Evolutionary conservation across 2,888 invertebrate genomes (phyloP).

Genomic region (Callinectes sapidus): DNA sequence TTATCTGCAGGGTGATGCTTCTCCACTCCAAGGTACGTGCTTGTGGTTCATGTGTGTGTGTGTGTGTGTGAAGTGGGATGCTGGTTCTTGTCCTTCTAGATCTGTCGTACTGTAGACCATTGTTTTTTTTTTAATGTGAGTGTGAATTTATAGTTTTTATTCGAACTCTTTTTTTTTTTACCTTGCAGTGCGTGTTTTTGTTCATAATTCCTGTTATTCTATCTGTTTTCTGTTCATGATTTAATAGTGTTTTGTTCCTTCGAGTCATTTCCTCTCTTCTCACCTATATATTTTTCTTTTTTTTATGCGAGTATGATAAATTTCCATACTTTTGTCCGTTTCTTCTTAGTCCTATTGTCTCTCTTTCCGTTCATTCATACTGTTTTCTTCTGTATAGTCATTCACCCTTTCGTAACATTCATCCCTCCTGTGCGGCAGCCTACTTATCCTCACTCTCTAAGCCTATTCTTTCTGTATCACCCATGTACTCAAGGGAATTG

Average conservation of each 20-base stretch:
- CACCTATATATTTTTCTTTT: background rate
- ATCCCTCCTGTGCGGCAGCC: background rate
- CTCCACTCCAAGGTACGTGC: slow-evolving; percentile 86
- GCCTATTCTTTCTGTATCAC: background rate
- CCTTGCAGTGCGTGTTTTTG: background rate
- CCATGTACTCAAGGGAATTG: background rate
- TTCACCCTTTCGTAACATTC: background rate
- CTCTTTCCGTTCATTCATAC: background rate
- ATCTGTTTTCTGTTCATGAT: background rate
- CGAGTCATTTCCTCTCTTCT: background rate
- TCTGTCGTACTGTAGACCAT: background rate
- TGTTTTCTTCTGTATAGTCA: background rate
- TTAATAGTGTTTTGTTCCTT: background rate
- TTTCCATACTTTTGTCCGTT: background rate
- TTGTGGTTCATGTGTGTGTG: background rate
- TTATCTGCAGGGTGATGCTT: slow-evolving; percentile 99
- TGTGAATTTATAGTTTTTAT: background rate
- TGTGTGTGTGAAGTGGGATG: background rate
- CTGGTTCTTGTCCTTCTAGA: background rate
- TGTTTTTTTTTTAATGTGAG: background rate
- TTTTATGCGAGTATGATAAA: background rate
- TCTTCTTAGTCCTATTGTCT: background rate
- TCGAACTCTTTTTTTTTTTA: background rate
- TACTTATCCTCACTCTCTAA: no score
- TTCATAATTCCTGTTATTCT: background rate